Percentiles rank a stretch among this genome's conserved stretches.
Conservation (phyloP, 2,797 vertebrate species). For the Heteromormyrus szaboi region DNA sequence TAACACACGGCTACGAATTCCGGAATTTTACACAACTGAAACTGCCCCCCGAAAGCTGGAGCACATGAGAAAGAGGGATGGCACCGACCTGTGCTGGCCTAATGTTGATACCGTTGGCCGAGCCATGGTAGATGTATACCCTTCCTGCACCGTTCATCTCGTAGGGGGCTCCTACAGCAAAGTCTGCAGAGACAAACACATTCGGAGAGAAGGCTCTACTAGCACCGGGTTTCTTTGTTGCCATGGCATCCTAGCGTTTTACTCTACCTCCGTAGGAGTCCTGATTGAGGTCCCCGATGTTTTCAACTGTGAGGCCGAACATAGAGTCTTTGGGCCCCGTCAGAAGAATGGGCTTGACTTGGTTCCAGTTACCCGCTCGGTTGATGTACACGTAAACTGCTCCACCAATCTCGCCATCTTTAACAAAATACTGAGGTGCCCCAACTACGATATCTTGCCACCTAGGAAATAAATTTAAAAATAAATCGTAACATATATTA, state of each 20-base stretch:
- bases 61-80: background rate
- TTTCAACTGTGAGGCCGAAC: slow-evolving; percentile 92
- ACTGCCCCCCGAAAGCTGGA: background rate
- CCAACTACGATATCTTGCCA: slow-evolving; percentile 95
- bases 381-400: slow-evolving; percentile 92
- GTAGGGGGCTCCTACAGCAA: slow-evolving; percentile 87
- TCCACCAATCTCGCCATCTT: slow-evolving; percentile 79
- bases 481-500: background rate
- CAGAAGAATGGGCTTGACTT: slow-evolving; percentile 68
- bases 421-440: slow-evolving; percentile 92
- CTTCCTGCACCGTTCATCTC: slow-evolving; percentile 72
- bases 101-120: slow-evolving; percentile 71
- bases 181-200: slow-evolving; percentile 62
- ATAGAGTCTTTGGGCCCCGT: slow-evolving; percentile 87
- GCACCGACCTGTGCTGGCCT: slow-evolving; percentile 78
- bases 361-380: slow-evolving; percentile 71
- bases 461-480: slow-evolving; percentile 47
- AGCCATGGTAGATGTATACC: slow-evolving; percentile 90
- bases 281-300: slow-evolving; percentile 85
- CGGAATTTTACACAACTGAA: background rate
- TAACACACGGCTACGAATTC: background rate
- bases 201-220: background rate
- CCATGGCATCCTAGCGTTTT: background rate
- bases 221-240: background rate
- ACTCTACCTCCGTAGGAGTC: slow-evolving; percentile 84